Evolutionary conservation across 2,888 invertebrate genomes (phyloP).

Genomic region (Pollenia amentaria): DNA sequence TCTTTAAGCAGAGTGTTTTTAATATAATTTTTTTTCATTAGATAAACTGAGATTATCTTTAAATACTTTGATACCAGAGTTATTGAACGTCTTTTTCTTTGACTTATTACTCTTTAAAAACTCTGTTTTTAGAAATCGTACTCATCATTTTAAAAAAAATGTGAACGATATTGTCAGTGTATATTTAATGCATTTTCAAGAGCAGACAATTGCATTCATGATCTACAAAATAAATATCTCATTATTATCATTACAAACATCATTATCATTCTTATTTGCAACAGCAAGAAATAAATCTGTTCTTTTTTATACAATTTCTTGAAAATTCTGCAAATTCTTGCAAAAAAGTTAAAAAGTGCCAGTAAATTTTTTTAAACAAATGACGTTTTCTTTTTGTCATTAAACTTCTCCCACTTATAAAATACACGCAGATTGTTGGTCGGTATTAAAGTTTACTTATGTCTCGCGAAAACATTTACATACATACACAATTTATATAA

Average conservation of each 20-base stretch:
- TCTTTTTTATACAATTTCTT: neutral
- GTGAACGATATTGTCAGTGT: neutral
- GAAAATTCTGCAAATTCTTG: neutral
- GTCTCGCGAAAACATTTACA: too few relatives aligned
- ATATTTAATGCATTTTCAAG: neutral
- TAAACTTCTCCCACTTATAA: too few relatives aligned
- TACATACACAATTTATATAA: too few relatives aligned
- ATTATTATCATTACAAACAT: slow-evolving; percentile 1
- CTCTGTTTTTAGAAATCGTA: neutral
- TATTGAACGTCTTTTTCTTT: too few relatives aligned
- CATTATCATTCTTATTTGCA: neutral
- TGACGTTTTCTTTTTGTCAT: neutral
- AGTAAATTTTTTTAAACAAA: neutral
- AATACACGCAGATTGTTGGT: too few relatives aligned
- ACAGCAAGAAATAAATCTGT: neutral
- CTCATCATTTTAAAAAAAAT: neutral
- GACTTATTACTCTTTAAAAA: neutral
- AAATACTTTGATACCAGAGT: too few relatives aligned
- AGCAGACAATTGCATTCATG: neutral
- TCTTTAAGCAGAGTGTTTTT: too few relatives aligned
- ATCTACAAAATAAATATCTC: neutral
- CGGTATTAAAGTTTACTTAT: too few relatives aligned
- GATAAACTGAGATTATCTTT: too few relatives aligned
- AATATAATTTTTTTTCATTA: too few relatives aligned
- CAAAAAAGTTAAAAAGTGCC: neutral